Base-by-base conservation (phyloP, 2,888 invertebrate genomes). In the Eumerus sabulonum region DNA sequence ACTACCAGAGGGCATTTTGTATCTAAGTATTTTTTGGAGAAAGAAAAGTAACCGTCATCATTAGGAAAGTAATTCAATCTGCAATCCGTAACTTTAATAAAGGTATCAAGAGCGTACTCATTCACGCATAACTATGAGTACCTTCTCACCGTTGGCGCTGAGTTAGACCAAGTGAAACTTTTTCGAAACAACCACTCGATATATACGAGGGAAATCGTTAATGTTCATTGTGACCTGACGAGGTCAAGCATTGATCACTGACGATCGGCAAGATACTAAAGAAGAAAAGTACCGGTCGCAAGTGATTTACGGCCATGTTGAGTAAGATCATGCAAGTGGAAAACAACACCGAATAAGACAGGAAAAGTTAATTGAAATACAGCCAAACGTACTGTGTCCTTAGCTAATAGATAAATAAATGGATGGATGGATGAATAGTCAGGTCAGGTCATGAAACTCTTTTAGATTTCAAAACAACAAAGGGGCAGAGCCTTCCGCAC, bases 31-130 rank as follows among this genome's bases (percentile, higher is more conserved):
- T 27, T 27, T 27, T 27, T 27, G 27, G 27, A 7, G 27, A 16
- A 14, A 42, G 27, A 62, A 70, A 70, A 48, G 54, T 62, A 62
- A 70, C 45, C 53, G 54, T 54, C 60, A 47, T 62, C 38, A 60
- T 47, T 53, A 70, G 70, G 70, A 70, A 70, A 60, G 60, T 47
- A 54, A 62, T 60, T 53, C 35, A 45, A 68, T 68, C 50, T 45
- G 68, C 57, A 67, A 50, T 14, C 57, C 48, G 40, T 57, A 67
- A 59, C 18, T n/a, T 17, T 42, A 68, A 16, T 47, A 19, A 47
- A 60, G 38, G 18, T 13, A 13, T 18, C 19, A 60, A 60, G 48
- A 48, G 48, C 38, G 51, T 44, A 53, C 51, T 68, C 51, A 68
- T 51, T 59, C 68, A 68, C 68, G 68, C 59, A 68, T 60, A 40